phyloP scores from a whole-genome alignment of 1,140 invertebrate genomes.

The Nomia melanderi region DNA sequence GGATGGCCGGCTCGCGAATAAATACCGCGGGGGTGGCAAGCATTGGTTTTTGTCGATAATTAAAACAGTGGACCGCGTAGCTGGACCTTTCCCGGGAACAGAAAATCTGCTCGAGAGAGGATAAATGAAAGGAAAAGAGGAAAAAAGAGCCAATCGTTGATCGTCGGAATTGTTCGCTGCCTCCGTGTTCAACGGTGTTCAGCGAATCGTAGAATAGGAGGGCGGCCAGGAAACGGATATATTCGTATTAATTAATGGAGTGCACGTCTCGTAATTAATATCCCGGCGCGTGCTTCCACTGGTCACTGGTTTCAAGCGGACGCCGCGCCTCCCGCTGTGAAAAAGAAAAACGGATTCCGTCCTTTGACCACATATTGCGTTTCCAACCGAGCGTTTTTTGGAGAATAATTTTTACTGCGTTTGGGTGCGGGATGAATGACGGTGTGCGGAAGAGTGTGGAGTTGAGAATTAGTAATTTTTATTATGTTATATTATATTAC shows the following conservation, averaged over 20 bases:
- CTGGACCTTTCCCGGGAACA: no score
- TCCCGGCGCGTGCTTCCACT: not conserved
- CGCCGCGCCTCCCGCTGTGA: no score
- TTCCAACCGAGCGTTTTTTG: no score
- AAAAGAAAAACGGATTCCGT: not conserved
- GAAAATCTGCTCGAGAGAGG: no score
- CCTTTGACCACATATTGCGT: no score
- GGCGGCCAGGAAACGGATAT: constrained; percentile 29
- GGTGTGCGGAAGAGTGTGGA: no score
- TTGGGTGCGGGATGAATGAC: no score
- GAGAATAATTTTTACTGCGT: no score
- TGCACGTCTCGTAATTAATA: constrained; percentile 23
- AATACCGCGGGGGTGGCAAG: not conserved
- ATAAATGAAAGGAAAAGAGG: not conserved
- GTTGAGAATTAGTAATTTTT: no score
- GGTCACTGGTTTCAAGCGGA: no score
- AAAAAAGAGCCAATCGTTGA: not conserved
- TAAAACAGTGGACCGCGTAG: not conserved
- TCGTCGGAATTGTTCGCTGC: not conserved
- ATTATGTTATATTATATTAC: no score
- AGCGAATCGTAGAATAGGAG: constrained; percentile 7
- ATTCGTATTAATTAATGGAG: constrained; percentile 50
- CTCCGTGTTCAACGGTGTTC: constrained; percentile 4
- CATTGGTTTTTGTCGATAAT: constrained; percentile 9
- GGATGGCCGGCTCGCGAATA: not conserved